These are phyloP conservation scores for Geophilus truncorum DNA, from an alignment of 2,888 invertebrate species.

Conservation along the genomic window DNA sequence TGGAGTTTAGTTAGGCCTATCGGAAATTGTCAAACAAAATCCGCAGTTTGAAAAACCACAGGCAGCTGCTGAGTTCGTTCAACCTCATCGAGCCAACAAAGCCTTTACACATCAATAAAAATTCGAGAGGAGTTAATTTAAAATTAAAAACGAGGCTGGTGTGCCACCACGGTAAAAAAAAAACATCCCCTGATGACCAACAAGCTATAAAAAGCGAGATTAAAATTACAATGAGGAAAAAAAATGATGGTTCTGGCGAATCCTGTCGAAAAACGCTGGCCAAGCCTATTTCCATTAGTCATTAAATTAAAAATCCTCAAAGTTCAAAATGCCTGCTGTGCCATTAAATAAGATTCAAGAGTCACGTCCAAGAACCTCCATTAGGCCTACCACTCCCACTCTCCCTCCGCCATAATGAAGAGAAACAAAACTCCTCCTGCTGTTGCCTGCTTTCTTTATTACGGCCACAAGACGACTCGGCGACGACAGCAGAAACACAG, in stretches of 20 bases:
- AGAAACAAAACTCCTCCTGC: constrained; percentile 27
- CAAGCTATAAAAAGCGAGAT: not conserved
- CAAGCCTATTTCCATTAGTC: constrained; percentile 25
- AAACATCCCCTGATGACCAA: not conserved
- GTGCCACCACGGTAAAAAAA: not conserved
- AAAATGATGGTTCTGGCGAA: not conserved
- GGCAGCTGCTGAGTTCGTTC: not conserved
- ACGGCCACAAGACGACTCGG: constrained; percentile 13
- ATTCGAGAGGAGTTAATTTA: constrained; percentile 21
- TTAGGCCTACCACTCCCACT: constrained; percentile 21
- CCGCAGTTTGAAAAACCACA: not conserved
- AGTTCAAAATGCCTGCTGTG: constrained; percentile 27
- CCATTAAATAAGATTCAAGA: constrained; percentile 27
- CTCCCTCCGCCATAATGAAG: constrained; percentile 12
- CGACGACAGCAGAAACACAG: constrained; percentile 21
- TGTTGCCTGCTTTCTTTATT: constrained; percentile 24
- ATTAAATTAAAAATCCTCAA: constrained; percentile 23
- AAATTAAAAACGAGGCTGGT: constrained; percentile 3
- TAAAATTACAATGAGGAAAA: not conserved
- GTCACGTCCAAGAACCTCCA: constrained; percentile 22
- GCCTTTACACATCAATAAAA: constrained; percentile 15
- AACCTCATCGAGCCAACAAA: constrained; percentile 13
- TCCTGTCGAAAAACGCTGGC: not conserved
- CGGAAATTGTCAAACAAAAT: not conserved
- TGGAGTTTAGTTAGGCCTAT: too few species aligned